Conservation (phyloP, 2,113 vertebrate genomes). For the Hassar affinis region DNA sequence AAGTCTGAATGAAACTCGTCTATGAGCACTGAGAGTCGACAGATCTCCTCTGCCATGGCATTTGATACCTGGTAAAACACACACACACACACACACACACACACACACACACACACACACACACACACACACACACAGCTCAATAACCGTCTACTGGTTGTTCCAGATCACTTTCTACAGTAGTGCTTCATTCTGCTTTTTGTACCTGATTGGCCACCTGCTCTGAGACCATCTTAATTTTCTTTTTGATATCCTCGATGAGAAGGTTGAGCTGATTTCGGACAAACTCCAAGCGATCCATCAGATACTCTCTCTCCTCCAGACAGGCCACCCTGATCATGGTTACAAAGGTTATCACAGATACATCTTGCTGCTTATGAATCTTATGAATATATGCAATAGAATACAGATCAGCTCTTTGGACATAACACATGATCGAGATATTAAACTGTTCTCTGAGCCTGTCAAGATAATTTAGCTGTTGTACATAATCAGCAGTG, state of each 20-base stretch:
- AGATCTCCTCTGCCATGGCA: constrained; percentile 96
- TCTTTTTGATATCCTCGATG: constrained; percentile 86
- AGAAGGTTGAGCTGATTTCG: constrained; percentile 87
- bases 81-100: constrained; percentile 30
- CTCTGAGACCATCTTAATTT: constrained; percentile 86
- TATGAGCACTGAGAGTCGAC: constrained; percentile 89
- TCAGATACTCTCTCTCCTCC: constrained; percentile 88
- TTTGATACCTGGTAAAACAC: constrained; percentile 81
- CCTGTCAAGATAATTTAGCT: background rate
- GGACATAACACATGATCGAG: background rate
- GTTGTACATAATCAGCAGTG: background rate
- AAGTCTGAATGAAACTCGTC: constrained; percentile 91
- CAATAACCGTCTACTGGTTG: background rate
- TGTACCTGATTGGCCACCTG: constrained; percentile 87
- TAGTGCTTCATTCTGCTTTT: background rate
- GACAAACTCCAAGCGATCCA: constrained; percentile 87
- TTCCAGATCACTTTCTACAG: background rate
- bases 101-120: too few species aligned
- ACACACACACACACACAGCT: background rate
- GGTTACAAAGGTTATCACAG: constrained; percentile 34
- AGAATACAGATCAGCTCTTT: background rate
- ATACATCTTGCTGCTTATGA: background rate
- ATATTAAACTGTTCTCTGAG: background rate
- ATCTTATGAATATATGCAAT: background rate
- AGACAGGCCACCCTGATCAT: constrained; percentile 80